phyloP scores from a whole-genome alignment of 2,888 invertebrate species.

The Tenodera sinensis region DNA sequence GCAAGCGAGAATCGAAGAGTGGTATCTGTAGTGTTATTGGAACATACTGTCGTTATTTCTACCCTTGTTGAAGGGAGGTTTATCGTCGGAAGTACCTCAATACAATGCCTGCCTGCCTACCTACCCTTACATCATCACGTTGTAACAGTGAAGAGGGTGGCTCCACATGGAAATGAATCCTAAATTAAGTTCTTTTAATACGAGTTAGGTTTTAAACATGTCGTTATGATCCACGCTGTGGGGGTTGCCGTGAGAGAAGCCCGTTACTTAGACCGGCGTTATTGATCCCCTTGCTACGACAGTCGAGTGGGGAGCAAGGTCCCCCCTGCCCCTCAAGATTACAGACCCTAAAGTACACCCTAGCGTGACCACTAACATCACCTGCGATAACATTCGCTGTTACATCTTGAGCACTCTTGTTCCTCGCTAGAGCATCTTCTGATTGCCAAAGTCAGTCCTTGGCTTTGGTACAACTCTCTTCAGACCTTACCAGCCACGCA shows the following conservation, averaged over 20 bases:
- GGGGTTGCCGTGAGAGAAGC: conserved; percentile 4
- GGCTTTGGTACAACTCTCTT: too few species aligned
- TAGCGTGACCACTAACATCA: background rate
- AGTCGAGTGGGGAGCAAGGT: background rate
- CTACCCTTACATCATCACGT: background rate
- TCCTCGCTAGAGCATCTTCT: background rate
- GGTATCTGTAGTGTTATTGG: too few species aligned
- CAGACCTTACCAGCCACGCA: too few species aligned
- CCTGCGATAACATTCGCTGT: background rate
- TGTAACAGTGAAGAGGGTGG: background rate
- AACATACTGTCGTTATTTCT: too few species aligned
- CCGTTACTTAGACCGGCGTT: conserved; percentile 12
- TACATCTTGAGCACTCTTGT: background rate
- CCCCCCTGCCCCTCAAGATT: background rate
- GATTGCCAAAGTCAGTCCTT: background rate
- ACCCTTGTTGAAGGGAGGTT: too few species aligned
- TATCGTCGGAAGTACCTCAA: background rate
- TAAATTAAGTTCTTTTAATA: conserved; percentile 18
- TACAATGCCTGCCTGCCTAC: background rate
- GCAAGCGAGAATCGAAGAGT: too few species aligned
- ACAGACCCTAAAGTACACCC: background rate
- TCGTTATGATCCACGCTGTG: background rate
- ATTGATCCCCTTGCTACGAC: conserved; percentile 8
- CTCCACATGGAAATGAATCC: background rate
- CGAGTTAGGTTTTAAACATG: conserved; percentile 11